Conservation (phyloP, 2,113 vertebrate species). For the Pluvianellus socialis region DNA sequence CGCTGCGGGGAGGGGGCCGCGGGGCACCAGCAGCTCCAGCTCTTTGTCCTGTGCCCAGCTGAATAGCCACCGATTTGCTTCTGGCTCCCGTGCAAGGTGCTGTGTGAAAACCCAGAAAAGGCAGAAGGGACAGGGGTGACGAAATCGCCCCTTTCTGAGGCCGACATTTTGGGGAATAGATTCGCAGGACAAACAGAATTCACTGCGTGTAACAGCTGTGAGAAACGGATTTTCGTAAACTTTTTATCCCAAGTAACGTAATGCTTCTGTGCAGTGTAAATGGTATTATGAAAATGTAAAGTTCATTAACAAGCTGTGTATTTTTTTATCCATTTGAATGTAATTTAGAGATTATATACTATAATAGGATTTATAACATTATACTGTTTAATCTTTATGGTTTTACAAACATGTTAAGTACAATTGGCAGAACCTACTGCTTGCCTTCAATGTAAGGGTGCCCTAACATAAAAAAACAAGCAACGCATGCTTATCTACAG, state of each 20-base stretch:
- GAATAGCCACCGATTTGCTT: neutral
- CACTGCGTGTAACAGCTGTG: neutral
- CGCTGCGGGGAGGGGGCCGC: neutral
- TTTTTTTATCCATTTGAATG: slow-evolving; percentile 87
- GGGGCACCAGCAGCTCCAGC: neutral
- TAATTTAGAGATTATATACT: slow-evolving; percentile 89
- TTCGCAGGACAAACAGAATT: slow-evolving; percentile 9
- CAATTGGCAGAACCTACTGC: slow-evolving; percentile 30
- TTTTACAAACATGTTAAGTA: slow-evolving; percentile 56
- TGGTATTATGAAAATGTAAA: slow-evolving; percentile 83
- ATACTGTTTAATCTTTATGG: slow-evolving; percentile 74
- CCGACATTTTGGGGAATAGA: neutral
- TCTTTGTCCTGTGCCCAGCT: neutral
- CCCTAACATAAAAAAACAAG: neutral
- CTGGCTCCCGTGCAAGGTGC: neutral
- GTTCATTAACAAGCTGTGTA: slow-evolving; percentile 87
- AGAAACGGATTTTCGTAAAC: slow-evolving; percentile 75
- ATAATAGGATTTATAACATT: slow-evolving; percentile 87
- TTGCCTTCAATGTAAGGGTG: slow-evolving; percentile 29
- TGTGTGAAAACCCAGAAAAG: neutral
- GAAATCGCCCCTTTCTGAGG: neutral
- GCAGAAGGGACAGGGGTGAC: neutral
- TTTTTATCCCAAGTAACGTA: slow-evolving; percentile 67
- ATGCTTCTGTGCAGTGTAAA: slow-evolving; percentile 71
- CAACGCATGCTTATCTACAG: neutral